Conservation (phyloP, 2,113 vertebrate genomes). For the Solenodon paradoxus region DNA sequence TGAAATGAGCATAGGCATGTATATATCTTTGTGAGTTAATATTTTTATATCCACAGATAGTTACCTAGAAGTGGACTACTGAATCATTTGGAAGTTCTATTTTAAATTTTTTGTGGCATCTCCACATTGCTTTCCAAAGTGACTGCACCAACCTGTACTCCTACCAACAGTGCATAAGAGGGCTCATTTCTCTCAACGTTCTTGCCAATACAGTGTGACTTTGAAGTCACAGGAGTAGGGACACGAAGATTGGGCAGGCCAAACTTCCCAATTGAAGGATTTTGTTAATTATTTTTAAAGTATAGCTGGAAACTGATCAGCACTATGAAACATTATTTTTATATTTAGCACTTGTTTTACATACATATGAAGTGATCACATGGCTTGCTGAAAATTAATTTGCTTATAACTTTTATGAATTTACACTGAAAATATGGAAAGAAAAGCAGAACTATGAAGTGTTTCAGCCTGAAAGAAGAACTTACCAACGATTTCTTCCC, state of each 20-base stretch:
- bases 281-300: not conserved
- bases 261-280: not conserved
- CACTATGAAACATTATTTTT: not conserved
- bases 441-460: not conserved
- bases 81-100: too few species aligned
- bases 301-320: not conserved
- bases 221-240: not conserved
- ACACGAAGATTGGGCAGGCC: not conserved
- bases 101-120: too few species aligned
- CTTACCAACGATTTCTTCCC: not conserved
- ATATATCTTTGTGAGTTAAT: too few species aligned
- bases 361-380: not conserved
- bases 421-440: not conserved
- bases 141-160: too few species aligned
- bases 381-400: not conserved
- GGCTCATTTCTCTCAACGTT: too few species aligned
- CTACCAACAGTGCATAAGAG: too few species aligned
- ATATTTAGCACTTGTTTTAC: not conserved
- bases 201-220: too few species aligned
- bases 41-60: too few species aligned
- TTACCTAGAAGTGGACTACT: too few species aligned
- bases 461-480: not conserved
- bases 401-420: constrained; percentile 5
- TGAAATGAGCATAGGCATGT: too few species aligned
- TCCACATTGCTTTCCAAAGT: too few species aligned